These are phyloP conservation scores for Erannis defoliaria DNA, from an alignment of 2,888 invertebrate species.

Conservation along the genomic window DNA sequence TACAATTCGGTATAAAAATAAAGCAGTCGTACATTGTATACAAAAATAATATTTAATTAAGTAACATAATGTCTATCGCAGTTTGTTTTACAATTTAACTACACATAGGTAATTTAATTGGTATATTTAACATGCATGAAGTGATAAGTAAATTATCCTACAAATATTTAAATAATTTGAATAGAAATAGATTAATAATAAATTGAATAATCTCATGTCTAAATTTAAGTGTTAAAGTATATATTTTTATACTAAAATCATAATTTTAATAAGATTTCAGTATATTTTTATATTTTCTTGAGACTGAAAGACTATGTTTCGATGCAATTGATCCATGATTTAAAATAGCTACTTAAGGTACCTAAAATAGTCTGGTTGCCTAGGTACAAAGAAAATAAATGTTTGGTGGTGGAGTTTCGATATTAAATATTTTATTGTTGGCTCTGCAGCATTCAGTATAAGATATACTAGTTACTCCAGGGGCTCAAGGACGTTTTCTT, in stretches of 20 bases:
- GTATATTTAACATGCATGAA: constrained; percentile 9
- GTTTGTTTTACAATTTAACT: constrained; percentile 21
- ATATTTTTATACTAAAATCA: not conserved
- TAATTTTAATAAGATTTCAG: not conserved
- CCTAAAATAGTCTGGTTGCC: too few relatives aligned
- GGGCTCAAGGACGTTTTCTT: too few relatives aligned
- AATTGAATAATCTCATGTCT: constrained; percentile 1
- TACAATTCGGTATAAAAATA: not conserved
- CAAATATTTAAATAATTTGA: not conserved
- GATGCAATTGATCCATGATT: too few relatives aligned
- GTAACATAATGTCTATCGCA: constrained; percentile 30
- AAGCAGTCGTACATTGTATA: constrained; percentile 4
- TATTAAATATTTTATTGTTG: not conserved
- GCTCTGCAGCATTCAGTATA: not conserved
- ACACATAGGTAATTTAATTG: constrained; percentile 1
- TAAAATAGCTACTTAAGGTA: too few relatives aligned
- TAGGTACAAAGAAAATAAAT: not conserved
- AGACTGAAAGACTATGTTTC: not conserved
- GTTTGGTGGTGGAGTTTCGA: not conserved
- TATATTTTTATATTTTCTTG: not conserved
- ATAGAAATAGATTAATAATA: constrained; percentile 2
- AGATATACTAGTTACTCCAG: too few relatives aligned
- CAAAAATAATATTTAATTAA: constrained; percentile 36
- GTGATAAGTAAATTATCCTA: constrained; percentile 6
- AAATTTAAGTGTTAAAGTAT: not conserved